Evolutionary conservation across 2,113 vertebrate genomes (phyloP).

Genomic region (Vicugna pacos): DNA sequence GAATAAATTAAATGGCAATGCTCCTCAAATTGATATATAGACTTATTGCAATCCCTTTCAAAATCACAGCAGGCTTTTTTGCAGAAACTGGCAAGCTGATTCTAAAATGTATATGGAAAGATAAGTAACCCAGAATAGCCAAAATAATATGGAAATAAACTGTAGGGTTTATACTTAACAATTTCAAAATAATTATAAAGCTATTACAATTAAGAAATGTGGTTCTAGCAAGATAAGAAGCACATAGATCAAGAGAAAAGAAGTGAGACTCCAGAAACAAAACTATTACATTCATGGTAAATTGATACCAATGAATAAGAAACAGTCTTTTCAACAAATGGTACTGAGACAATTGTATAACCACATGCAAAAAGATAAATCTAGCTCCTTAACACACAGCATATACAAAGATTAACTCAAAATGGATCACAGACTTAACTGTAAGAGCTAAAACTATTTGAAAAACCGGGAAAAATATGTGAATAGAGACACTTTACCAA

Average conservation of each 20-base stretch:
- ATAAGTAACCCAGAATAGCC: background rate
- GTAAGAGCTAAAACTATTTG: background rate
- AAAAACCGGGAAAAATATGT: background rate
- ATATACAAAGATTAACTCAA: background rate
- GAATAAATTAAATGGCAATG: background rate
- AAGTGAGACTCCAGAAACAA: background rate
- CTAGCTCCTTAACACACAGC: background rate
- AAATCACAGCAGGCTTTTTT: background rate
- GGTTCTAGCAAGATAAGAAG: background rate
- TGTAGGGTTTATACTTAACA: background rate
- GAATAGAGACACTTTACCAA: background rate
- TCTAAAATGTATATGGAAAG: background rate
- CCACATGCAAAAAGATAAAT: background rate
- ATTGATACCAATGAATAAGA: background rate
- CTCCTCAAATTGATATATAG: background rate
- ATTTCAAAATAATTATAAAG: constrained; percentile 15
- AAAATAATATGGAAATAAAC: constrained; percentile 22
- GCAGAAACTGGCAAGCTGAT: background rate
- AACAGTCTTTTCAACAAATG: background rate
- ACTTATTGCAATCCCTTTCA: background rate
- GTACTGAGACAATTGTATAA: background rate
- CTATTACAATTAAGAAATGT: background rate
- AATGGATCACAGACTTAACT: background rate
- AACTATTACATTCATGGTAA: background rate
- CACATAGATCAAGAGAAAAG: background rate